These are phyloP conservation scores for Alosa sapidissima DNA, from an alignment of 2,797 vertebrate genomes.

Conservation along the genomic window DNA sequence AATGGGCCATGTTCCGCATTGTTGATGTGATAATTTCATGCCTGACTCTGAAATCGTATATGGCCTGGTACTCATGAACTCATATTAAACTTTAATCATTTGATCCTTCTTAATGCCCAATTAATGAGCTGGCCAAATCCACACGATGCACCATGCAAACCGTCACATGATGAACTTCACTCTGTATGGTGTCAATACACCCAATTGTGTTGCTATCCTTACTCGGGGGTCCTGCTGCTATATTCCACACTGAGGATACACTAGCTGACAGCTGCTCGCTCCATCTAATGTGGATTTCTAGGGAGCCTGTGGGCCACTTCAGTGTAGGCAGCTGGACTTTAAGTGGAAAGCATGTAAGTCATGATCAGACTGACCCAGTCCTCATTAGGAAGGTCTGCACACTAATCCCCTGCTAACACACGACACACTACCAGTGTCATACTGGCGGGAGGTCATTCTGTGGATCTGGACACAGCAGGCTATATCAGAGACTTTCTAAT, in stretches of 20 bases:
- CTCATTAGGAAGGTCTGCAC: constrained; percentile 12
- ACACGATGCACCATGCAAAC: neutral
- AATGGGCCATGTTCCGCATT: neutral
- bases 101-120: constrained; percentile 30
- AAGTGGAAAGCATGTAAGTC: neutral
- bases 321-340: constrained; percentile 8
- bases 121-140: neutral
- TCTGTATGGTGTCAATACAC: neutral
- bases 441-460: neutral
- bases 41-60: neutral
- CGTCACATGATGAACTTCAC: neutral
- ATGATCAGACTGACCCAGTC: neutral
- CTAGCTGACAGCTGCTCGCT: constrained; percentile 8
- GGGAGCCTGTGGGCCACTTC: neutral
- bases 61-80: neutral
- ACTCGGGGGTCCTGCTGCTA: neutral
- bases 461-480: neutral
- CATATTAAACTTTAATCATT: constrained; percentile 27
- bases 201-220: neutral
- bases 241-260: neutral
- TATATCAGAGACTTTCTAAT: neutral
- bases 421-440: neutral
- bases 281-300: neutral
- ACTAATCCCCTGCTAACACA: neutral
- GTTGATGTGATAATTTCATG: neutral